Conservation (phyloP, 2,113 vertebrate species). For the Oreochromis niloticus region DNA sequence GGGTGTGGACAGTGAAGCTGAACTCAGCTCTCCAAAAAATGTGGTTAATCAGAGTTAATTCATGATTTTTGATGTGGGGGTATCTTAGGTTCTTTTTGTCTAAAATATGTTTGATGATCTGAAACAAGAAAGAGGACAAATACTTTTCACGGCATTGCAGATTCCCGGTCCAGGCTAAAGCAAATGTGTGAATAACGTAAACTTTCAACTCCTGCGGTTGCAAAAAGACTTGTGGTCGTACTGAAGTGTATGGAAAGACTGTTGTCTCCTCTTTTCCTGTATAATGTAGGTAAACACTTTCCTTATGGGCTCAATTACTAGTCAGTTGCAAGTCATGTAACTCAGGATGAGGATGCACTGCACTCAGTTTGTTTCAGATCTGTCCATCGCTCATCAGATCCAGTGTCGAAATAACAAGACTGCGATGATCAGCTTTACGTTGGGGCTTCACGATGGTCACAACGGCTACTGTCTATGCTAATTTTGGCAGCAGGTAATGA, state of each 20-base stretch:
- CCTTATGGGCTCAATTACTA: background rate
- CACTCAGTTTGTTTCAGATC: background rate
- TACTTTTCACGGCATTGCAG: background rate
- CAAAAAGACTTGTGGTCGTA: background rate
- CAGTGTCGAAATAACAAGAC: background rate
- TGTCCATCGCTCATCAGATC: background rate
- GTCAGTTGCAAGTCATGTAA: background rate
- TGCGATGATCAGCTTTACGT: background rate
- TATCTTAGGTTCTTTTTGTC: background rate
- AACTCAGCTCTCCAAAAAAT: background rate
- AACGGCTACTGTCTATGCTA: background rate
- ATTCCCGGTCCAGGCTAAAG: background rate
- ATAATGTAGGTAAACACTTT: background rate
- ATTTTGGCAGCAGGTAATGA: background rate
- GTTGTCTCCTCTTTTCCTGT: background rate
- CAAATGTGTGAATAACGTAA: background rate
- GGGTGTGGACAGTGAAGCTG: background rate
- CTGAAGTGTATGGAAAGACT: background rate
- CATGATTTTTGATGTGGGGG: background rate
- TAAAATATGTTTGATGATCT: background rate
- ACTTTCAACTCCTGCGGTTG: background rate
- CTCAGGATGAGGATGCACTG: background rate
- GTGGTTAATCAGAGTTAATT: background rate
- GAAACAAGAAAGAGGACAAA: background rate
- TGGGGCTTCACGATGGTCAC: background rate